Conservation (phyloP, 2,888 invertebrate species). For the Cheilosia scutellata region DNA sequence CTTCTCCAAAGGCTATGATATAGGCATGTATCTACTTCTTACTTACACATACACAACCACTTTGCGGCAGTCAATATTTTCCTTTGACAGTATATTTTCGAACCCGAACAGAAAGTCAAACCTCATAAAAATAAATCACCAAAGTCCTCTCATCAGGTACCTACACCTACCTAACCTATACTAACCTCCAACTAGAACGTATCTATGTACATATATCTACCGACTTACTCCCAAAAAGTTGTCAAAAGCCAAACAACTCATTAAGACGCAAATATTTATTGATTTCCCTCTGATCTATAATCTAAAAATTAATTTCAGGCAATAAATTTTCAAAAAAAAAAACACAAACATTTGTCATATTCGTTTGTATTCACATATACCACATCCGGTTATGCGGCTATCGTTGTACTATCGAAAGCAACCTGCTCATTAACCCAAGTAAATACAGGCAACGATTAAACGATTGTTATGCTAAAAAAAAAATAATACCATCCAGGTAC, state of each 20-base stretch:
- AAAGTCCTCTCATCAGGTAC: no score
- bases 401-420: slow-evolving; percentile 42
- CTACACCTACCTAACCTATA: no score
- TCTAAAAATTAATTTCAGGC: slow-evolving; percentile 40
- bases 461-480: slow-evolving; percentile 45
- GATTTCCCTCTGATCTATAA: slow-evolving; percentile 8
- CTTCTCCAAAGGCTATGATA: no score
- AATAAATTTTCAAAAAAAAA: neutral
- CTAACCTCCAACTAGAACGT: no score
- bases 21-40: no score
- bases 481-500: neutral
- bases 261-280: slow-evolving; percentile 66
- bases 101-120: no score
- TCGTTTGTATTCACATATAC: neutral
- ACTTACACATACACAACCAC: no score
- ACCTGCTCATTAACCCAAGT: slow-evolving; percentile 74
- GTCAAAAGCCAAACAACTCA: slow-evolving; percentile 22
- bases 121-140: no score
- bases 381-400: slow-evolving; percentile 15
- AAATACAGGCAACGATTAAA: slow-evolving; percentile 66
- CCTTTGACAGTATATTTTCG: no score
- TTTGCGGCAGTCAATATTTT: no score
- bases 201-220: no score
- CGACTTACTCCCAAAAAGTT: no score
- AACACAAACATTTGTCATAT: slow-evolving; percentile 32